Evolutionary conservation across 2,888 invertebrate genomes (phyloP), one percentile per base, ranked within the genome.

Genomic region (Himalopsyche japonica): DNA sequence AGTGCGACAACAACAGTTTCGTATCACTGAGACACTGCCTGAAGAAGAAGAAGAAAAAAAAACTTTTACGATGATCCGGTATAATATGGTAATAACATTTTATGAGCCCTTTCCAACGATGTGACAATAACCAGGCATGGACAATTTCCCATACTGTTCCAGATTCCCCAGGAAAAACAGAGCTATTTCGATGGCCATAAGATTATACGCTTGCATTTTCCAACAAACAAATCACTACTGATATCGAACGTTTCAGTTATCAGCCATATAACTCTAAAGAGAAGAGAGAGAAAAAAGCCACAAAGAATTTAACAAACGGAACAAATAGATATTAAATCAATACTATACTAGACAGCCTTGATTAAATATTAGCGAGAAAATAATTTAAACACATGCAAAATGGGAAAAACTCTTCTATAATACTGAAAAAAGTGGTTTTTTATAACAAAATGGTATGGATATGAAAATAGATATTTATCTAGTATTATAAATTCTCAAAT

Each of bases 81-180:
- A 85, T 86, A 85, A 86, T 85, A 86, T 86, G 86, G 86, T 86
- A 86, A 86, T 86, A 86, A 86, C 85, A 76, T 86, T 86, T 86
- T 86, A 86, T 85, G 86, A 77, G 78, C 81, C 82, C 43, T 81
- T 85, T 82, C 81, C 76, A 79, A 82, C 84, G 85, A 86, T 81
- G 86, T 86, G 86, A 86, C 86, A 86, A 86, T 86, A 86, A 85
- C 82, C 85, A 85, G 86, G 84, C 85, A 82, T 78, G 77, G 85
- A 81, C 57, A 70, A 57, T 79, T 76, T 37, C 37, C 47, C 37
- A 18, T 20, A 76, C 37, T 47, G 77, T 34, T 43, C n/a, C 3
- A 81, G 80, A 81, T 82, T 79, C 76, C 80, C 77, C 57, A 77
- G 57, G 76, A 76, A 83, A 84, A 85, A 86, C 84, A 85, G 30